Percentiles rank a stretch among this genome's conserved stretches.
Evolutionary conservation across 2,113 vertebrate species (phyloP).

Genomic region (Sterna hirundo): DNA sequence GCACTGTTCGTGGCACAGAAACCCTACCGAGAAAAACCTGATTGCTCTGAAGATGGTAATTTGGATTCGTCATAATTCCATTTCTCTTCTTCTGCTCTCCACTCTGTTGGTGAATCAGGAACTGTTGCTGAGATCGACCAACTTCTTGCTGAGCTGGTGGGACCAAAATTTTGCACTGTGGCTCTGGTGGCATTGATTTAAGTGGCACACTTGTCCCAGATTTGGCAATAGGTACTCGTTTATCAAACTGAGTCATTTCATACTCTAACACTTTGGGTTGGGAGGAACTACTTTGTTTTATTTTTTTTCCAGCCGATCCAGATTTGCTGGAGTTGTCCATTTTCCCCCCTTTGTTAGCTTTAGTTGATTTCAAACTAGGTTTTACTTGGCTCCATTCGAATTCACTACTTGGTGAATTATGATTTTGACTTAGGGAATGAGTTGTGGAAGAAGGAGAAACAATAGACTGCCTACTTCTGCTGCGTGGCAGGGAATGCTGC

Average conservation of each 20-base stretch:
- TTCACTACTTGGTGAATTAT: conserved; percentile 88
- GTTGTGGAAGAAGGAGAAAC: conserved; percentile 93
- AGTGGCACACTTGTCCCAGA: conserved; percentile 78
- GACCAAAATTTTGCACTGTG: conserved; percentile 86
- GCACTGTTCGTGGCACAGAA: conserved; percentile 88
- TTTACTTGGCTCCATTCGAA: conserved; percentile 95
- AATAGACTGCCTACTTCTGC: conserved; percentile 93
- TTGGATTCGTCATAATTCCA: conserved; percentile 98
- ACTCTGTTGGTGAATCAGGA: conserved; percentile 91
- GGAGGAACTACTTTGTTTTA: conserved; percentile 80
- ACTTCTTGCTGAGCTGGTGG: conserved; percentile 82
- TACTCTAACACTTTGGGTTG: conserved; percentile 93
- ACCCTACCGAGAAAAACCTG: conserved; percentile 94
- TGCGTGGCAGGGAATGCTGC: conserved; percentile 94
- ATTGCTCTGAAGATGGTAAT: conserved; percentile 95
- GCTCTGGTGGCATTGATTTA: conserved; percentile 70
- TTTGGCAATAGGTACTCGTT: conserved; percentile 83
- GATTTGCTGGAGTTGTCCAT: conserved; percentile 81
- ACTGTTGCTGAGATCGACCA: conserved; percentile 83
- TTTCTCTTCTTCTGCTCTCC: conserved; percentile 93
- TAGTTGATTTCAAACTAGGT: conserved; percentile 87
- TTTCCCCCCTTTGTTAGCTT: conserved; percentile 84
- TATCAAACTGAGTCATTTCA: conserved; percentile 97
- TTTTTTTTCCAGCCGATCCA: conserved; percentile 85
- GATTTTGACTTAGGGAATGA: conserved; percentile 86